Evolutionary conservation across 1,140 invertebrate species (phyloP).

Genomic region (Andricus grossulariae): DNA sequence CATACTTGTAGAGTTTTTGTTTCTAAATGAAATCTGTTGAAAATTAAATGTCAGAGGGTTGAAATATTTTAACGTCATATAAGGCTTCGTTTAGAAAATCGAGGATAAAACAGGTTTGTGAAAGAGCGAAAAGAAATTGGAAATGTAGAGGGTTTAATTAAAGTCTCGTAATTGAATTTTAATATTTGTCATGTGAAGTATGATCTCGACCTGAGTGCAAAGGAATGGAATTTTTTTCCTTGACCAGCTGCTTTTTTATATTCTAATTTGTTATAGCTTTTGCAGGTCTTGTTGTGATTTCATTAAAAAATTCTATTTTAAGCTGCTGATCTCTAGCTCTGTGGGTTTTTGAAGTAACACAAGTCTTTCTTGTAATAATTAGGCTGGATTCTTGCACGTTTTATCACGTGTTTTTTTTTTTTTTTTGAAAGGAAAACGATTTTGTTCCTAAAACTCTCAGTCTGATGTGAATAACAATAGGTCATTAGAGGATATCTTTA

Average conservation of each 20-base stretch:
- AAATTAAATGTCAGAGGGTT: neutral
- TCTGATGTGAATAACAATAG: neutral
- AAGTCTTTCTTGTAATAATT: neutral
- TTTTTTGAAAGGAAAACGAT: neutral
- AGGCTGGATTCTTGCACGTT: neutral
- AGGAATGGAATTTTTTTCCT: slow-evolving; percentile 9
- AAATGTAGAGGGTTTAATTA: slow-evolving; percentile 10
- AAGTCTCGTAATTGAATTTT: slow-evolving; percentile 28
- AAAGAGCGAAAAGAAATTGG: neutral
- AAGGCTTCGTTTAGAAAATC: neutral
- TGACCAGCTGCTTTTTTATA: neutral
- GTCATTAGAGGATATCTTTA: neutral
- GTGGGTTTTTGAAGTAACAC: neutral
- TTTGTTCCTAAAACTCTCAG: neutral
- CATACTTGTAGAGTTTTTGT: neutral
- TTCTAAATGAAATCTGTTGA: neutral
- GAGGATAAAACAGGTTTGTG: neutral
- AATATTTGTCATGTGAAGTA: slow-evolving; percentile 13
- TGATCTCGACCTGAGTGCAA: neutral
- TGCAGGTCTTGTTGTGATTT: neutral
- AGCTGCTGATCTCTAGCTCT: neutral
- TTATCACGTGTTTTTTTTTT: neutral
- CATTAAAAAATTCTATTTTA: neutral
- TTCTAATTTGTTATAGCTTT: neutral
- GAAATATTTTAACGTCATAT: neutral